Conservation (phyloP, 2,888 invertebrate species). For the Cephus rjabovi region DNA sequence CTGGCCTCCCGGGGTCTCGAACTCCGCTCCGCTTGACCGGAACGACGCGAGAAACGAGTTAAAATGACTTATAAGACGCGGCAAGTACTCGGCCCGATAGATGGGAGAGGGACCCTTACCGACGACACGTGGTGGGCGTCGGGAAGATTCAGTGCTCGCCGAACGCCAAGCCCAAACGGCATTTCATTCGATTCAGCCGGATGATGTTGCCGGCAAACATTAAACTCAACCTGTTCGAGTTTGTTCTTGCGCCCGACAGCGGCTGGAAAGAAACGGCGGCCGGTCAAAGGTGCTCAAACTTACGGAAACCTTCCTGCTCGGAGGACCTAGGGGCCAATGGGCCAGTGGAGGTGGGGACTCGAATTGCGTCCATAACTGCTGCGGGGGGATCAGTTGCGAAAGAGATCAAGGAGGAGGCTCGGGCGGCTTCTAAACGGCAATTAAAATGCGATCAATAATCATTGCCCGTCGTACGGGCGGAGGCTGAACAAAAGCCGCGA, state of each 20-base stretch:
- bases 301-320: no score
- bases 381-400: neutral
- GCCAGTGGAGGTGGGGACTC: no score
- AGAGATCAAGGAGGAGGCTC: neutral
- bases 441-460: constrained; percentile 2
- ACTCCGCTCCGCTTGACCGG: no score
- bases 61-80: constrained; percentile 34
- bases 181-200: constrained; percentile 45
- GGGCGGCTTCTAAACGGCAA: neutral
- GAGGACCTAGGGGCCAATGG: no score
- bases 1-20: constrained; percentile 4
- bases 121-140: constrained; percentile 50
- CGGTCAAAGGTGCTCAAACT: no score
- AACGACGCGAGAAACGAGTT: constrained; percentile 14
- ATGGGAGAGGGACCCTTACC: constrained; percentile 8
- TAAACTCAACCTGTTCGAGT: constrained; percentile 47
- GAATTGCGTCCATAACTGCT: no score
- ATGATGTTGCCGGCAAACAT: constrained; percentile 37
- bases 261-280: no score
- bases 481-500: neutral
- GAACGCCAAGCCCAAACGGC: constrained; percentile 47
- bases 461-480: neutral
- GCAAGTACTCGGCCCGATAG: neutral
- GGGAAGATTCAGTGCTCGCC: constrained; percentile 47
- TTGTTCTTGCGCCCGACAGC: constrained; percentile 2